Evolutionary conservation across 2,888 invertebrate species (phyloP).

Genomic region (Ischnus inquisitorius): DNA sequence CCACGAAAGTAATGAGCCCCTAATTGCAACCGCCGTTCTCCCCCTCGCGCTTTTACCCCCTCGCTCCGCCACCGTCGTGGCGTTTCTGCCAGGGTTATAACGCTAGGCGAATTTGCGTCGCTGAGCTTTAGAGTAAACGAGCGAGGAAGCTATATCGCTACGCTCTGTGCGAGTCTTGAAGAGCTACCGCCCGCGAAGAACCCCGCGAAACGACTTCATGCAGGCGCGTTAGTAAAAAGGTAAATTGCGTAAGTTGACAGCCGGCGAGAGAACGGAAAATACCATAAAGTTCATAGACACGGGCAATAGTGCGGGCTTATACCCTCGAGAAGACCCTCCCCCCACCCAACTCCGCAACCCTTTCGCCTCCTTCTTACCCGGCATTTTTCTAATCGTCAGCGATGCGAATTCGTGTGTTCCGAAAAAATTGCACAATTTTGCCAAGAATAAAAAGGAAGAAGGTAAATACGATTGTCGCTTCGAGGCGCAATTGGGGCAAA

Average conservation of each 20-base stretch:
- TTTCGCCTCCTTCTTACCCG: no score
- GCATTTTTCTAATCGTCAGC: no score
- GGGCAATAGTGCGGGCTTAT: neutral
- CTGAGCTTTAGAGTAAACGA: conserved; percentile 46
- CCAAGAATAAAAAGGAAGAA: no score
- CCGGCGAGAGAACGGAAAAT: conserved; percentile 24
- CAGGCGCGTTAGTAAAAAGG: conserved; percentile 47
- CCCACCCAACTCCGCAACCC: no score
- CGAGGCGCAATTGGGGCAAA: no score
- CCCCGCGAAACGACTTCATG: conserved; percentile 22
- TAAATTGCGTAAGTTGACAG: conserved; percentile 45
- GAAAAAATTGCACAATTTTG: no score
- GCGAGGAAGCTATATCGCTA: conserved; percentile 4
- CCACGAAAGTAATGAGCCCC: conserved; percentile 77
- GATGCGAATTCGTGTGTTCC: no score
- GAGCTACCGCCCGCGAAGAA: conserved; percentile 20
- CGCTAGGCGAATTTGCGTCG: conserved; percentile 60
- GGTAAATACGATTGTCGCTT: no score
- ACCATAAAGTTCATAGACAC: conserved; percentile 36
- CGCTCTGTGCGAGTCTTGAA: conserved; percentile 25
- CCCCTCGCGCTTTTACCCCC: no score
- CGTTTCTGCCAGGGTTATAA: conserved; percentile 11
- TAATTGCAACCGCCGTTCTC: conserved; percentile 75
- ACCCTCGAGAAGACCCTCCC: conserved; percentile 56
- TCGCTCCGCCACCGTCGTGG: neutral